These are phyloP conservation scores for Parnassius apollo DNA, from an alignment of 2,888 invertebrate genomes.

Conservation along the genomic window DNA sequence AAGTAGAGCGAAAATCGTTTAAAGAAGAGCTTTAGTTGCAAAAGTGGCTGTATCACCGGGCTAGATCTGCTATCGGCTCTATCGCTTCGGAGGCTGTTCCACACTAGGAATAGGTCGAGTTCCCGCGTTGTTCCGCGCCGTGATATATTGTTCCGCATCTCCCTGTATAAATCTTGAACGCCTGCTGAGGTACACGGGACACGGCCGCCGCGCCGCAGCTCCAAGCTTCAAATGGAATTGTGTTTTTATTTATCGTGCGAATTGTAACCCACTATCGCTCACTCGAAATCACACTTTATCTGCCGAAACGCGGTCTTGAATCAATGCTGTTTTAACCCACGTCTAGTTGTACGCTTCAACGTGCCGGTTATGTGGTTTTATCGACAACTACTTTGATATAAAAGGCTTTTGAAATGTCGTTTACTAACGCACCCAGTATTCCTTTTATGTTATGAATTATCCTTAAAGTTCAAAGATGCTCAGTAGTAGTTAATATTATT, in stretches of 20 bases:
- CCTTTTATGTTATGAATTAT: not conserved
- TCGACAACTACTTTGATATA: constrained; percentile 16
- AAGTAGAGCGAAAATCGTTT: constrained; percentile 20
- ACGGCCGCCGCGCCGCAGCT: constrained; percentile 70
- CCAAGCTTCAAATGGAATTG: constrained; percentile 78
- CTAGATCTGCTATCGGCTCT: constrained; percentile 56
- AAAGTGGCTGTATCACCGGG: constrained; percentile 45
- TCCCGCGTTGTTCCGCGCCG: constrained; percentile 71
- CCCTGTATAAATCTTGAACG: constrained; percentile 79
- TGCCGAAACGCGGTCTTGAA: constrained; percentile 69
- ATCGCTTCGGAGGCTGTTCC: constrained; percentile 74
- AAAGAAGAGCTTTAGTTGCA: constrained; percentile 16
- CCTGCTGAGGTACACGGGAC: constrained; percentile 81
- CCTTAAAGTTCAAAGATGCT: not conserved
- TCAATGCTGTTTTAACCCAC: constrained; percentile 36
- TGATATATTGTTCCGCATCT: constrained; percentile 80
- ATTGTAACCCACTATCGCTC: constrained; percentile 75
- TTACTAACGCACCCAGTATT: not conserved
- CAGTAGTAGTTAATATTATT: not conserved
- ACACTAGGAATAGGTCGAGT: constrained; percentile 77
- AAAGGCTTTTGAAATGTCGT: constrained; percentile 13
- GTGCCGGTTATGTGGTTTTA: constrained; percentile 11
- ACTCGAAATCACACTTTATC: constrained; percentile 76
- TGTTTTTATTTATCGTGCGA: constrained; percentile 81
- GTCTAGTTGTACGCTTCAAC: constrained; percentile 13